These are phyloP conservation scores for Brachyalestes nurse DNA, from an alignment of 2,797 vertebrate species.

Conservation along the genomic window DNA sequence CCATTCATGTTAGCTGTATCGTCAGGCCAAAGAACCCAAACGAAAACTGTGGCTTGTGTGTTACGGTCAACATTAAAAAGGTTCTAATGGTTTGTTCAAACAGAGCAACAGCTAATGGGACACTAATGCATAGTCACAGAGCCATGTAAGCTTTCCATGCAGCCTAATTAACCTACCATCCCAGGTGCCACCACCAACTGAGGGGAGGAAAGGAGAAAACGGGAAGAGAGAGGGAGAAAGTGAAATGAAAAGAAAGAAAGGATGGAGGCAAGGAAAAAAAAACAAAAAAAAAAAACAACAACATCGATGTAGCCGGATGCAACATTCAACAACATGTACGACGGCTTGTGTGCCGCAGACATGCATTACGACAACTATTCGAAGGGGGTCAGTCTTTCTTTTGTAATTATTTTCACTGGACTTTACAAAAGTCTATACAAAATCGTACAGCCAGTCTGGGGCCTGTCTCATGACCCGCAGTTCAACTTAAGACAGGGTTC, in stretches of 20 bases:
- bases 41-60: neutral
- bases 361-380: neutral
- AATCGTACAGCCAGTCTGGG: too few species aligned
- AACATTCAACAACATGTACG: neutral
- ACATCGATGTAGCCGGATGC: slow-evolving; percentile 8
- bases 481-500: too few species aligned
- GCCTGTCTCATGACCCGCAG: too few species aligned
- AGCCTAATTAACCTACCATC: slow-evolving; percentile 77
- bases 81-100: slow-evolving; percentile 27
- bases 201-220: slow-evolving; percentile 38
- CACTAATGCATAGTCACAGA: slow-evolving; percentile 62
- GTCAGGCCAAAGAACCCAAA: slow-evolving; percentile 16
- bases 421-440: too few species aligned
- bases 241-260: neutral
- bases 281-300: slow-evolving; percentile 3
- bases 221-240: slow-evolving; percentile 48
- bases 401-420: neutral
- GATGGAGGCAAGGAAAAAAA: slow-evolving; percentile 25
- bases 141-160: slow-evolving; percentile 55
- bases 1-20: slow-evolving; percentile 8
- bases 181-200: slow-evolving; percentile 79
- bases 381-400: neutral
- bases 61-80: neutral
- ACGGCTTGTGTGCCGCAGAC: neutral
- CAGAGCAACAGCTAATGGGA: slow-evolving; percentile 62